Evolutionary conservation across 2,113 vertebrate species (phyloP).

Genomic region (Thalassarche chlororhynchos): DNA sequence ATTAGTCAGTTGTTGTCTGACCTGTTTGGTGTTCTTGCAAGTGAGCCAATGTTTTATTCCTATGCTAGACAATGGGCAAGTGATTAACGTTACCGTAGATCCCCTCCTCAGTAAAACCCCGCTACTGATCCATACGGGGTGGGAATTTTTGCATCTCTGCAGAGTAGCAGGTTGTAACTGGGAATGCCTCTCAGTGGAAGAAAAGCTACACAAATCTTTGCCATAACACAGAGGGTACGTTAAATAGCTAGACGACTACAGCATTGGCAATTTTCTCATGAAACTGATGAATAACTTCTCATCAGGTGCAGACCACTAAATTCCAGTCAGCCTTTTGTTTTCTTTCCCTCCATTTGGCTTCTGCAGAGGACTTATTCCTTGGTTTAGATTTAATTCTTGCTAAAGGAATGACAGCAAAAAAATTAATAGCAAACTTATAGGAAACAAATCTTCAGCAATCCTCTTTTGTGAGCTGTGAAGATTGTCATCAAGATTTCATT

Average conservation of each 20-base stretch:
- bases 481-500: not conserved
- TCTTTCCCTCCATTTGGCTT: not conserved
- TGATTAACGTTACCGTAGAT: not conserved
- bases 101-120: not conserved
- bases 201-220: not conserved
- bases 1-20: not conserved
- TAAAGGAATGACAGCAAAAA: not conserved
- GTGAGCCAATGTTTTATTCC: not conserved
- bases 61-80: not conserved
- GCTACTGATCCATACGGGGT: not conserved
- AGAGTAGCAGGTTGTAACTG: not conserved
- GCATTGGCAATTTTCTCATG: not conserved
- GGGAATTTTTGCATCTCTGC: not conserved
- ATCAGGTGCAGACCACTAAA: not conserved
- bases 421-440: not conserved
- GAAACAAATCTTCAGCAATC: not conserved
- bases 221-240: not conserved
- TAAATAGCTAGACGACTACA: not conserved
- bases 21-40: not conserved
- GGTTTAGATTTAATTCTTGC: not conserved
- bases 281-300: not conserved
- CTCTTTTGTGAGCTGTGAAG: not conserved
- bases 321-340: not conserved
- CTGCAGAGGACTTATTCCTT: not conserved
- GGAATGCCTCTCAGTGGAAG: not conserved